Evolutionary conservation across 2,113 vertebrate genomes (phyloP), one percentile per base, ranked within the genome.

Genomic region (Mugil cephalus): DNA sequence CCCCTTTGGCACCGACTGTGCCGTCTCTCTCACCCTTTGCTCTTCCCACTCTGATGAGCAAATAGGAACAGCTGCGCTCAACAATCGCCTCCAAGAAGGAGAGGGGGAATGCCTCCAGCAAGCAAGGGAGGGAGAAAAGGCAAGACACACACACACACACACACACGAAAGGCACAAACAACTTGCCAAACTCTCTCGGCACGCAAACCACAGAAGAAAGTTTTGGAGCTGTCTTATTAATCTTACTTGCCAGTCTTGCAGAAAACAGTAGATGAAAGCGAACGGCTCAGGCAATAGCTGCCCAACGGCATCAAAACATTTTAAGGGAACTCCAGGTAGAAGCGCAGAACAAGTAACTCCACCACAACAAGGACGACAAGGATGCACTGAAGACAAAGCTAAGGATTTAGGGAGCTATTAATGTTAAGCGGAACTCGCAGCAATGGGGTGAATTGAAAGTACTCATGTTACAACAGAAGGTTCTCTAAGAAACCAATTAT

Each of bases 301-400:
- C 79, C 76, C 53, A 45, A 60, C 83, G 72, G 60, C 75, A 85
- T 77, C 55, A 54, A 55, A 73, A 73, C 52, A 48, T 77, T 79
- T 74, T 55, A 47, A 77, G 73, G 39, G 19, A 74, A 50, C 42
- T 43, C 48, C 58, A 60, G 55, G 71, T 50, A 40, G 58, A 71
- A 56, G 71, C 35, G 47, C n/a, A 76, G 60, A 80, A 55, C 54
- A 77, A 61, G 55, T 13, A 58, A 19, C 52, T 77, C 30, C 12
- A n/a, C 12, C 50, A 52, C 42, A 56, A 53, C 35, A 15, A 47
- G 15, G 46, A 18, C 58, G 11, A 19, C 53, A 15, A 21, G 19
- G 18, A 75, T 56, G n/a, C 60, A 60, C 13, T n/a, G 60, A 70
- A 21, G 34, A 53, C 18, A 53, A 1, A 15, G n/a, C 21, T 43